Base-by-base conservation (phyloP, 2,888 invertebrate species). In the Chaitophorus viminalis region DNA sequence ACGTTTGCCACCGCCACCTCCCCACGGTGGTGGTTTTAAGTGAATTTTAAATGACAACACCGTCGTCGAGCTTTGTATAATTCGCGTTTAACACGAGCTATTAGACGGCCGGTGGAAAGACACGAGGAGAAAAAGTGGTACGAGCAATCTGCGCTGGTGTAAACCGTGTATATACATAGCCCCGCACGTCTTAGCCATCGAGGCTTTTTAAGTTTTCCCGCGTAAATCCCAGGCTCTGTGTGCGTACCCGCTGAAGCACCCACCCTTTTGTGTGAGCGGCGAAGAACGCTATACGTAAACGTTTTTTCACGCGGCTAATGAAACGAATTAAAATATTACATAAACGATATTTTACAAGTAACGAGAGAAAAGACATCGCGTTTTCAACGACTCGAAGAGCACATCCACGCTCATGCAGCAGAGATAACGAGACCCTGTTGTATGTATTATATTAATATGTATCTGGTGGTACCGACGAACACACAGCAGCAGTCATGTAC, bases 1-100 rank as follows among this genome's bases (percentile, higher is more conserved):
- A 21, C n/a, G n/a, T n/a, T n/a, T n/a, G n/a, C n/a, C n/a, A n/a
- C n/a, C n/a, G n/a, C n/a, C n/a, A n/a, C n/a, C n/a, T n/a, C n/a
- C n/a, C n/a, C n/a, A n/a, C 29, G 82, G 75, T 11, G 84, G 65
- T n/a, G 74, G 60, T 87, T 86, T 87, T 87, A 87, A 87, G 87
- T 87, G 87, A 87, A 87, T 87, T 87, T 87, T 87, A 87, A 87
- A 87, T 81, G 87, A 87, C 87, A 87, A 81, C 79, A 87, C 87
- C 79, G 87, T 81, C 79, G n/a, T 46, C 60, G 79, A 18, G 74
- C 81, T 74, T 65, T 74, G 54, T 87, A 87, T 75, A 87, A 87
- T 87, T 87, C 81, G 87, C 79, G 74, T 87, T 87, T 87, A 87
- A 81, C 87, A 81, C 86, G 86, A 86, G 70, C 86, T 86, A 86